These are phyloP conservation scores for Phorcus lineatus DNA, from an alignment of 2,888 invertebrate genomes.

Conservation along the genomic window DNA sequence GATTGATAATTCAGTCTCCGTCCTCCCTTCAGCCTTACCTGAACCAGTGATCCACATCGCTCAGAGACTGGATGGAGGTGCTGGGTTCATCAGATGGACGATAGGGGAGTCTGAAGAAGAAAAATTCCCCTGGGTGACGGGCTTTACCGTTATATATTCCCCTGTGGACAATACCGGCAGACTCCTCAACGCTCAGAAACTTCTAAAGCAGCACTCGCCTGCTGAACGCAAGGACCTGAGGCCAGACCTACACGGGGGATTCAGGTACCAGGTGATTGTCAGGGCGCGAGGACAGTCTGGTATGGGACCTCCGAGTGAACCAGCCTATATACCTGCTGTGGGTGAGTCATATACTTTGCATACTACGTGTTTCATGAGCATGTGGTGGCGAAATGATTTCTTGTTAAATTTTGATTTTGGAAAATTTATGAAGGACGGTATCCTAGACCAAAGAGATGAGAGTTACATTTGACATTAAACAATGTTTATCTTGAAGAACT, in stretches of 20 bases:
- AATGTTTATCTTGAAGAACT: too few relatives aligned
- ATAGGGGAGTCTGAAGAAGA: neutral
- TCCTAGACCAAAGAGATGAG: too few relatives aligned
- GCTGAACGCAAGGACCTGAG: slow-evolving; percentile 1
- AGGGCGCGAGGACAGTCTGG: neutral
- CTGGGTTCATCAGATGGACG: neutral
- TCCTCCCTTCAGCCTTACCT: neutral
- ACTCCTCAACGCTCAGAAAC: neutral
- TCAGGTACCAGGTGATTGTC: neutral
- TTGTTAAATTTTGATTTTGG: too few relatives aligned
- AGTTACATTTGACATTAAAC: too few relatives aligned
- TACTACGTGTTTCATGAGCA: too few relatives aligned
- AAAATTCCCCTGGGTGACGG: neutral
- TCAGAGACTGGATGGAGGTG: neutral
- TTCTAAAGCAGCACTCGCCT: neutral
- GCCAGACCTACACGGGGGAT: neutral
- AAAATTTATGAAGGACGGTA: too few relatives aligned
- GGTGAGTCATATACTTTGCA: neutral
- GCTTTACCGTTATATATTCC: neutral
- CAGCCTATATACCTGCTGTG: slow-evolving; percentile 6
- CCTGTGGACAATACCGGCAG: neutral
- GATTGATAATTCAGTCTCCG: too few relatives aligned
- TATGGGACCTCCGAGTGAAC: neutral
- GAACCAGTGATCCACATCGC: neutral
- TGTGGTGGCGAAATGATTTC: too few relatives aligned